Evolutionary conservation across 1,140 invertebrate genomes (phyloP).

Genomic region (Drosophila sulfurigaster): DNA sequence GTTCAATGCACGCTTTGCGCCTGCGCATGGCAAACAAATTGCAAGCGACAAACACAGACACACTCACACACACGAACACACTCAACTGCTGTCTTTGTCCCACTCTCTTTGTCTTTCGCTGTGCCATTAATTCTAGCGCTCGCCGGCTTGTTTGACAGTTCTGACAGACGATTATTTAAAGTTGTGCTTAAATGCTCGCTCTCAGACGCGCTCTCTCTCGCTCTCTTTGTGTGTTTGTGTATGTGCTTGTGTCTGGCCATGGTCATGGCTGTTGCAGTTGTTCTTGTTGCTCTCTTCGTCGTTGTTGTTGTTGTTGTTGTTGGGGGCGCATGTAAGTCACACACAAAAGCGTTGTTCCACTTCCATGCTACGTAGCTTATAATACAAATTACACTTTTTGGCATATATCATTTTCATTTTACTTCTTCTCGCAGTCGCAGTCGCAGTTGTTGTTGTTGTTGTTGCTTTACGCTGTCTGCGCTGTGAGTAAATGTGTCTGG

Average conservation of each 20-base stretch:
- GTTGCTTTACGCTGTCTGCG: slow-evolving; percentile 8
- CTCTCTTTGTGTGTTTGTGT: slow-evolving; percentile 17
- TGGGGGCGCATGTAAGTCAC: slow-evolving; percentile 44
- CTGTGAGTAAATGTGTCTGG: slow-evolving; percentile 12
- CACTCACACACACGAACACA: slow-evolving; percentile 16
- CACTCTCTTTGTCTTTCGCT: slow-evolving; percentile 37
- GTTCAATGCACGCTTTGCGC: slow-evolving; percentile 81
- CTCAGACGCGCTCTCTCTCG: slow-evolving; percentile 4
- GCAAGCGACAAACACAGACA: slow-evolving; percentile 50
- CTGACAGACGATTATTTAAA: slow-evolving; percentile 85
- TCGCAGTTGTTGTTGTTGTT: neutral
- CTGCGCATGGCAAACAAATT: slow-evolving; percentile 79
- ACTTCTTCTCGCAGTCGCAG: slow-evolving; percentile 19
- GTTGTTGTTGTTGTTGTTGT: slow-evolving; percentile 44
- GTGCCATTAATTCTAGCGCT: slow-evolving; percentile 85
- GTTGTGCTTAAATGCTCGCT: slow-evolving; percentile 80
- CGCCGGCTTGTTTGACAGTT: slow-evolving; percentile 85
- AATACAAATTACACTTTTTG: slow-evolving; percentile 81
- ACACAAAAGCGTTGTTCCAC: slow-evolving; percentile 22
- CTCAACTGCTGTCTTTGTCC: slow-evolving; percentile 6
- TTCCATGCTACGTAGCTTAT: slow-evolving; percentile 26
- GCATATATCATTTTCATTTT: slow-evolving; percentile 64
- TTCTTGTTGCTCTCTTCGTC: slow-evolving; percentile 8
- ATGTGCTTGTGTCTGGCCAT: slow-evolving; percentile 36
- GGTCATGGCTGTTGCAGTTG: slow-evolving; percentile 41